Evolutionary conservation across 2,113 vertebrate genomes (phyloP), one percentile per base, ranked within the genome.

Genomic region (Silurus meridionalis): DNA sequence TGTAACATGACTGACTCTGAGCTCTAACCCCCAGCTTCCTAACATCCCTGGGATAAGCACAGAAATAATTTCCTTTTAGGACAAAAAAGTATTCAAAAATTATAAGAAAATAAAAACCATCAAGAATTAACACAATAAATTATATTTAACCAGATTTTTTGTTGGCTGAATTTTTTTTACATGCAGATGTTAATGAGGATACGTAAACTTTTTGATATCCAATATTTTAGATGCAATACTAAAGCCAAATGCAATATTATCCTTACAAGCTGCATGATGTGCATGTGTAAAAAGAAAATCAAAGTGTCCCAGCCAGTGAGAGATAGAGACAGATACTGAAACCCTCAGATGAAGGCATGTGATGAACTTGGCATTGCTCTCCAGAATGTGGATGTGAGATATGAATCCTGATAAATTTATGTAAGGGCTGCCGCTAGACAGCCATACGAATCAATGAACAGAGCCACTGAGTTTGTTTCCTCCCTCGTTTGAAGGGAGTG

Each of bases 341-440:
- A 58, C 23, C 19, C 50, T 25, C n/a, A 75, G 25, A 84, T 6
- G 5, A 64, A 50, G 46, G 46, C 48, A 75, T 67, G 57, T 69
- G 15, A 25, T 48, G 37, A 85, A 77, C 78, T 82, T 88, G 60
- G 14, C 61, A 79, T 23, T 71, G 19, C 37, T 21, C 60, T 83
- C 57, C 61, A 61, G 57, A 57, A 60, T 67, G 46, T 74, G 28
- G 48, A 87, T 46, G 52, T 85, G 23, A 84, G 58, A 84, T 72
- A 23, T 28, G 48, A 78, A 66, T 85, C 60, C 50, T 85, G 83
- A 50, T 66, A 21, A 61, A 72, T 57, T 87, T 89, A 87, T 84
- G 80, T 60, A 83, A 83, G n/a, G 13, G n/a, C 63, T 78, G 60
- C 77, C 79, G 75, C 14, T 57, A 79, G 19, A 55, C 77, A 82